Evolutionary conservation across 2,113 vertebrate genomes (phyloP), one percentile per base, ranked within the genome.

Genomic region (Cheirogaleus medius): DNA sequence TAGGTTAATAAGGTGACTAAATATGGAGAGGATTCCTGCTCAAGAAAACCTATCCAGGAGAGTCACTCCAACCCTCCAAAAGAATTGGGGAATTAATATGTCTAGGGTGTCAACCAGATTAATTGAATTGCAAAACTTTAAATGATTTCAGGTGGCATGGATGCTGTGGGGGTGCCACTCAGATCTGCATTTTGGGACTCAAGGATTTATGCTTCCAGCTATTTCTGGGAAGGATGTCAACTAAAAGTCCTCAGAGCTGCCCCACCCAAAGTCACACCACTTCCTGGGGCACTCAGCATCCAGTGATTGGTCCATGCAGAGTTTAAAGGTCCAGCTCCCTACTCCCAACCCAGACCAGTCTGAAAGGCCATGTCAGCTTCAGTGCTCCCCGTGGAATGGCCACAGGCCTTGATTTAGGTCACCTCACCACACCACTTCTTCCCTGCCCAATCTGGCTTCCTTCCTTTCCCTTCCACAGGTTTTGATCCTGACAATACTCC

Each of bases 51-150:
- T 44, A 23, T 39, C 13, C 10, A 39, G 77, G 49, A 88, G 29
- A 76, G 21, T 74, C 27, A 52, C 27, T 37, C 25, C 12, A 49
- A 2, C 11, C 1, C 21, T 0, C 1, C 10, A 47, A 77, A 63
- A 77, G 78, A 60, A 77, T 32, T 47, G 6, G 10, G 2, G 27
- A 10, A 8, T 54, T 77, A 21, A 54, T 64, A 64, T 42, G 44
- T 32, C 29, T 47, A 76, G 14, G 63, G 12, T 27, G 64, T 52
- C 52, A 27, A 23, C 21, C 27, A 85, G 87, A 71, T 76, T 47
- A 37, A 60, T 9, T 74, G n/a, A 76, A 96, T 81, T 97, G 58
- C 13, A 25, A 90, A 97, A 63, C 8, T 52, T 80, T 63, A 69
- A 63, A 8, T 74, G 18, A 54, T 74, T 44, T 69, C n/a, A 74